Conservation (phyloP, 2,113 vertebrate species). For the Anthoscopus minutus region DNA sequence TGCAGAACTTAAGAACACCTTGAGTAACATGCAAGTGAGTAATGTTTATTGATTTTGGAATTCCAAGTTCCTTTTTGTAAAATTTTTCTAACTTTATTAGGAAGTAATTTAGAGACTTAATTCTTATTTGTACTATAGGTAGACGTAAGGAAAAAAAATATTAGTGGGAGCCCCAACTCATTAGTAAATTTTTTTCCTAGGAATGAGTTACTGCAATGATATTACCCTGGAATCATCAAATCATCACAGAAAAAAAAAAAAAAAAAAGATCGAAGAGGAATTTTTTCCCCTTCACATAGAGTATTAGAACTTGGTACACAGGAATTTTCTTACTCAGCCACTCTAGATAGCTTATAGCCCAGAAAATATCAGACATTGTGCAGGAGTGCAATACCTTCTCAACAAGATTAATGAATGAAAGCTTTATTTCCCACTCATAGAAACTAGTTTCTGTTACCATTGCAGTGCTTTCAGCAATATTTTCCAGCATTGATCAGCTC, state of each 20-base stretch:
- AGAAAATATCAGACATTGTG: neutral
- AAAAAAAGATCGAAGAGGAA: neutral
- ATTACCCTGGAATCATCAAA: neutral
- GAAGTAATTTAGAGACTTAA: neutral
- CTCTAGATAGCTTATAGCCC: neutral
- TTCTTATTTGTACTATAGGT: neutral
- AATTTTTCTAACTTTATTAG: neutral
- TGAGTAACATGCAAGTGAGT: neutral
- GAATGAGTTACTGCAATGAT: neutral
- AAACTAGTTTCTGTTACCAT: neutral
- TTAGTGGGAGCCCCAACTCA: rapidly evolving
- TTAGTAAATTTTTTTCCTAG: rapidly evolving
- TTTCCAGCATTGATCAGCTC: neutral
- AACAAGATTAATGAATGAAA: neutral
- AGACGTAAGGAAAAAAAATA: neutral
- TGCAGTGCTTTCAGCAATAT: neutral
- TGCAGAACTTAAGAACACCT: neutral
- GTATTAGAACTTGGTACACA: neutral
- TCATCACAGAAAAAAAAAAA: neutral
- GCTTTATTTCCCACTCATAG: neutral
- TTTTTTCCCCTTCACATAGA: no score
- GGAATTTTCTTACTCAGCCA: neutral
- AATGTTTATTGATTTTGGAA: neutral
- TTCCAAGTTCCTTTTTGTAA: neutral
- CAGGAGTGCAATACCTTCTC: neutral